phyloP scores from a whole-genome alignment of 2,797 vertebrate genomes.

The Gymnoscopelus microlampas region DNA sequence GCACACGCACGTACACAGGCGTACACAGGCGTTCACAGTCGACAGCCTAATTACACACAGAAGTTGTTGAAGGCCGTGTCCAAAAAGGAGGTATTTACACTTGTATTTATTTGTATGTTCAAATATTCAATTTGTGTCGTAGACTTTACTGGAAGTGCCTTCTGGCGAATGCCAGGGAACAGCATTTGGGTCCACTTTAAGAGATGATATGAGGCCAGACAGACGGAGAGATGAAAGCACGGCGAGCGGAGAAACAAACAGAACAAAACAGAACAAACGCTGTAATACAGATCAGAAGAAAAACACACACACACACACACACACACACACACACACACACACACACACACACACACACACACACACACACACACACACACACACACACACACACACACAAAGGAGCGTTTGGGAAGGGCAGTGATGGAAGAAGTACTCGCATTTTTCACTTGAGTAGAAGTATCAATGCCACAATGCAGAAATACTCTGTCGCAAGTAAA shows the following conservation, averaged over 20 bases:
- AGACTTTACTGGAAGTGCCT: constrained; percentile 81
- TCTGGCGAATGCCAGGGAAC: constrained; percentile 73
- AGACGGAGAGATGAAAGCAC: constrained; percentile 81
- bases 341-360: too few relatives aligned
- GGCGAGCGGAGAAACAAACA: constrained; percentile 78
- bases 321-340: too few relatives aligned
- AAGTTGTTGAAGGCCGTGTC: constrained; percentile 72
- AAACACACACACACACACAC: too few relatives aligned
- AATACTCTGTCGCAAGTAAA: too few relatives aligned
- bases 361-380: too few relatives aligned
- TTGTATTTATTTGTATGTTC: constrained; percentile 82
- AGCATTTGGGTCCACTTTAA: constrained; percentile 87
- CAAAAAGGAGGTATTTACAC: constrained; percentile 78
- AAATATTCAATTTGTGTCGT: constrained; percentile 82
- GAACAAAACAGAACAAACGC: constrained; percentile 82
- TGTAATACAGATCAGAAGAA: constrained; percentile 77
- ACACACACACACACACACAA: too few relatives aligned
- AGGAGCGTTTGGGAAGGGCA: too few relatives aligned
- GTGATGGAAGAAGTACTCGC: too few relatives aligned
- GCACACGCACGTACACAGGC: constrained; percentile 11
- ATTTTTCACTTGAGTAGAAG: too few relatives aligned
- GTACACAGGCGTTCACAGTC: constrained; percentile 39
- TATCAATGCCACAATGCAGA: too few relatives aligned
- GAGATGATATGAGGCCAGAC: constrained; percentile 84
- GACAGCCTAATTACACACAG: constrained; percentile 76